Conservation (phyloP, 2,797 vertebrate species). For the Ciconia nigra region DNA sequence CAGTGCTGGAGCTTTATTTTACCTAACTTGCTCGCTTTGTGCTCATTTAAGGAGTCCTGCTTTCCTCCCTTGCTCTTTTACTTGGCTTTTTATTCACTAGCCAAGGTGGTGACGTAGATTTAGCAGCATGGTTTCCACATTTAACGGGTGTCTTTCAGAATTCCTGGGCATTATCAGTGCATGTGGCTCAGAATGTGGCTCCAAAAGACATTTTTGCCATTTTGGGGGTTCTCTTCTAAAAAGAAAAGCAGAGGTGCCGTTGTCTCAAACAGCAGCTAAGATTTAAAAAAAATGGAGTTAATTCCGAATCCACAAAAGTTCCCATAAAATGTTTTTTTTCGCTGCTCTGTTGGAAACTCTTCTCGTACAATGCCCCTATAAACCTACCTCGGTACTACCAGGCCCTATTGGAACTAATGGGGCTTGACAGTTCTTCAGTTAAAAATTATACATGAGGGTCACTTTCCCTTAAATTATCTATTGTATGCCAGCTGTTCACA, state of each 20-base stretch:
- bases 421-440: slow-evolving; percentile 83
- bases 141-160: slow-evolving; percentile 55
- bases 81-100: slow-evolving; percentile 50
- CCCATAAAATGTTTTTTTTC: slow-evolving; percentile 32
- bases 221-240: slow-evolving; percentile 19
- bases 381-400: slow-evolving; percentile 67
- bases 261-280: slow-evolving; percentile 46
- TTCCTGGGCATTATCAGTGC: slow-evolving; percentile 50
- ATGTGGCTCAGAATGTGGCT: not conserved
- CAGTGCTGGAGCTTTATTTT: not conserved
- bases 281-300: not conserved
- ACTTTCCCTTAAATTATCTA: slow-evolving; percentile 84
- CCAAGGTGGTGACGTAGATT: not conserved
- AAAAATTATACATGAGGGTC: slow-evolving; percentile 85
- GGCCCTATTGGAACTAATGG: slow-evolving; percentile 81
- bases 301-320: slow-evolving; percentile 38
- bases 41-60: slow-evolving; percentile 8
- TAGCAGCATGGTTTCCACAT: not conserved
- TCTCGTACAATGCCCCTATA: slow-evolving; percentile 67
- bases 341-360: slow-evolving; percentile 59
- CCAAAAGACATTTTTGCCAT: not conserved
- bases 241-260: slow-evolving; percentile 10
- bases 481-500: slow-evolving; percentile 82
- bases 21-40: slow-evolving; percentile 11
- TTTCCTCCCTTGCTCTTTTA: slow-evolving; percentile 54